Conservation (phyloP, 2,113 vertebrate species). For the Heptranchias perlo region DNA sequence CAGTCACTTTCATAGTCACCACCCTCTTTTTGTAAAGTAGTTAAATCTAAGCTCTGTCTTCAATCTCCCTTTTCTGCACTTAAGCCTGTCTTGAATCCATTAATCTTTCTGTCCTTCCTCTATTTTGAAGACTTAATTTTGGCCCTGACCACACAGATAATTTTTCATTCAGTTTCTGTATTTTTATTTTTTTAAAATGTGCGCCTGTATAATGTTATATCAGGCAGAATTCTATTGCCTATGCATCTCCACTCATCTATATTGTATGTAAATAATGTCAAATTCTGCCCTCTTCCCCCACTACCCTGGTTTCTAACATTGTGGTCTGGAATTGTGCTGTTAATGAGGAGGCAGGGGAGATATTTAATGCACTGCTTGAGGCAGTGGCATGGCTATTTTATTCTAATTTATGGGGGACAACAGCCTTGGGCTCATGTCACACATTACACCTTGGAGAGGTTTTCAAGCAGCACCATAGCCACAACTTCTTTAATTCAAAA, state of each 20-base stretch:
- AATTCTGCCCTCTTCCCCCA: neutral
- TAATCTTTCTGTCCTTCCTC: neutral
- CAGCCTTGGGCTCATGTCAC: constrained; percentile 21
- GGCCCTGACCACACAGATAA: neutral
- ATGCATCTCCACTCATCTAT: neutral
- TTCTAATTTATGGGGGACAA: constrained; percentile 18
- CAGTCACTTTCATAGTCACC: neutral
- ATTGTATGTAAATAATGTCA: constrained; percentile 27
- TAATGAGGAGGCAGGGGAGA: constrained; percentile 36
- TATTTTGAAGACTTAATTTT: neutral
- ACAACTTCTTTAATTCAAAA: neutral
- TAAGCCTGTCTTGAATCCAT: neutral
- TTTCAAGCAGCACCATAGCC: neutral
- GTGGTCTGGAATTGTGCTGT: neutral
- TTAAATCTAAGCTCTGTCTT: neutral
- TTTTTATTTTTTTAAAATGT: neutral
- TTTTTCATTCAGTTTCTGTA: neutral
- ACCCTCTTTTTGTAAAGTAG: neutral
- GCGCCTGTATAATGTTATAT: neutral
- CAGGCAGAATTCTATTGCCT: neutral
- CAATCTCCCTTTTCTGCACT: neutral
- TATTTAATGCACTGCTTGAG: constrained; percentile 31
- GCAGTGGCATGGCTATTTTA: constrained; percentile 11
- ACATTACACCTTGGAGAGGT: neutral
- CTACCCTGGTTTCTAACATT: neutral